Evolutionary conservation across 2,113 vertebrate genomes (phyloP).

Genomic region (Mirounga angustirostris): DNA sequence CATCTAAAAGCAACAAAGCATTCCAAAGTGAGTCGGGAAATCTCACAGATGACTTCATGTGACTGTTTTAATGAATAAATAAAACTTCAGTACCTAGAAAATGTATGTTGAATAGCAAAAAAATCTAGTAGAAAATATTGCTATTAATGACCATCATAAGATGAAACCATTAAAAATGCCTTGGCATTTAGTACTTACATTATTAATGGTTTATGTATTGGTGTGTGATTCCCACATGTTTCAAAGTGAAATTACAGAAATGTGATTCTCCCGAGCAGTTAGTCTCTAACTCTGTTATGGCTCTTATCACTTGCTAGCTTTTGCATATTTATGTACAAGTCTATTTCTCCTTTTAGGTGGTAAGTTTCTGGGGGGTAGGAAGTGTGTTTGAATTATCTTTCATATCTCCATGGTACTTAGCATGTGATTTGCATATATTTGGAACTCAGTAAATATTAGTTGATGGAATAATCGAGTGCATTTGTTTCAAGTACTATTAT

Average conservation of each 20-base stretch:
- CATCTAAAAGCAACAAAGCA: slow-evolving; percentile 25
- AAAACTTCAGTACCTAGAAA: slow-evolving; percentile 40
- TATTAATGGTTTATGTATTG: background rate
- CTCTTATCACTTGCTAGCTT: slow-evolving; percentile 32
- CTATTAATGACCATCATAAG: slow-evolving; percentile 25
- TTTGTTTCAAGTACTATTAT: slow-evolving; percentile 39
- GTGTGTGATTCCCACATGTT: background rate
- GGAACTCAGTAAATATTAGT: background rate
- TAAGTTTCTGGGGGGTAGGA: slow-evolving; percentile 36
- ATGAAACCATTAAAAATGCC: slow-evolving; percentile 44
- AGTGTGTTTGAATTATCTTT: slow-evolving; percentile 38
- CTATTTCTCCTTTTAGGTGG: background rate
- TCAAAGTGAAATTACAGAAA: slow-evolving; percentile 7
- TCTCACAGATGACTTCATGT: slow-evolving; percentile 20
- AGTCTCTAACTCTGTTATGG: background rate
- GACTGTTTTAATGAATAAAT: slow-evolving; percentile 49
- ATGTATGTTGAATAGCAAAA: background rate
- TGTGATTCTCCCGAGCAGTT: background rate
- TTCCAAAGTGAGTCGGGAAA: slow-evolving; percentile 51
- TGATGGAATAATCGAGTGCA: background rate
- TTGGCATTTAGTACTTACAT: background rate
- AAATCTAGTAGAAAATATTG: slow-evolving; percentile 37
- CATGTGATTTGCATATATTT: background rate
- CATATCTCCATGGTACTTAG: background rate
- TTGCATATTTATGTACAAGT: background rate